Base-by-base conservation (phyloP, 2,888 invertebrate genomes). In the Tetranychus truncatus region DNA sequence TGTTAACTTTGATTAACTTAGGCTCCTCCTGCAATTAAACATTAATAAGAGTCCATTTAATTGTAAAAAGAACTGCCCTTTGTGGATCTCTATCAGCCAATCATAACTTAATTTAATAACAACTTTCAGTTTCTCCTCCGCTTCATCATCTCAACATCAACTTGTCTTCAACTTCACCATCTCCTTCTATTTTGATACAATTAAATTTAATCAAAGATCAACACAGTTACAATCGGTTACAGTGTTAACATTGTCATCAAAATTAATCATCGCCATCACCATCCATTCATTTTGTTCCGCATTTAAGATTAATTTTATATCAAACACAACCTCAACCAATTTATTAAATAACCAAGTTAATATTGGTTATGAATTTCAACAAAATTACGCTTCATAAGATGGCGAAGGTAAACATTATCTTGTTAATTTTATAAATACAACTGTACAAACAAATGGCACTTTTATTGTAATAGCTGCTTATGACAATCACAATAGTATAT, bases 11-110 rank as follows among this genome's bases (percentile, higher is more conserved):
- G 55, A 55, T 55, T 55, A 55, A 55, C 55, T 55, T 55, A 55
- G 15, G 55, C 55, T 55, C 55, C 55, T 55, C 55, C 55, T 55
- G 55, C 55, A 55, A 55, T 55, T 55, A 55, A 55, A 55, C 34
- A 55, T 55, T 55, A 55, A 55, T 55, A 55, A 55, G 55, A 55
- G 55, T 55, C 55, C 55, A 55, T 55, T 55, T 55, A 55, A 55
- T 9, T 15, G 55, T 55, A 55, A 55, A 34, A 15, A 55, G 55
- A 55, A 55, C 55, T 55, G 55, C 55, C 55, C 55, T 55, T 55
- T 55, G 15, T 55, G 55, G 55, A 55, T 55, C 15, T 15, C 9
- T 55, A 55, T 55, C 15, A 55, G 11, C 55, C 55, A 55, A 55
- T 55, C 55, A 55, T 15, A 9, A 55, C 9, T 55, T 15, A 55